Base-by-base conservation (phyloP, 2,113 vertebrate genomes). In the Maccullochella peelii region DNA sequence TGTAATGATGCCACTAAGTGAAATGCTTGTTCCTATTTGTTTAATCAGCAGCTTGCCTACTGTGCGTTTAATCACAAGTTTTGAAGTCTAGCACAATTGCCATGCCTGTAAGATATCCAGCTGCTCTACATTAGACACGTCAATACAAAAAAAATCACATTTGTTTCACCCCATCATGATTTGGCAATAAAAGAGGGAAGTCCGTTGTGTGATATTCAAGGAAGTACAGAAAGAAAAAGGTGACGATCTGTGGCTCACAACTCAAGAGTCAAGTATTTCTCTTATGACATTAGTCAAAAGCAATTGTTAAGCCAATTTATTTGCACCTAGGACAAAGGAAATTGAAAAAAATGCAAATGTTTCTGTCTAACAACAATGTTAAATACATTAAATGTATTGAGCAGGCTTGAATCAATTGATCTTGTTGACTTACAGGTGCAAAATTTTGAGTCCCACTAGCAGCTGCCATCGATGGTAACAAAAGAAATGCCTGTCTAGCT, bases 281-380 rank as follows among this genome's bases (percentile, higher is more conserved):
- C 68, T 88, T 79, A 81, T 83, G 68, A 5, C 58, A 59, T 63
- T 33, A 67, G 54, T 70, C 72, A 30, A 79, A 82, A 52, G 49
- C 81, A 59, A 44, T 81, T 67, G 86, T 91, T 87, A 83, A 91
- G 62, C 54, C 47, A 33, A 82, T 87, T 74, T 55, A 87, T 84
- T 91, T 88, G 23, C 44, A 30, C 8, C 27, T 23, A 50, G 55
- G 58, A 70, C 11, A n/a, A 58, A 57, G n/a, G 20, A 61, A 88
- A 86, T n/a, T 74, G 76, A 40, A 79, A 33, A 33, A 55, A 54
- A 36, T 36, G 21, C 38, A 52, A 69, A 69, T 38, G 25, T 67
- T 55, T 58, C 72, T 75, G 49, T 83, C 47, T 23, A 38, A 65
- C 40, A 70, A 55, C n/a, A 6, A 58, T 21, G 65, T 50, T 40